A percentile compares a stretch with the other conserved stretches of the same genome.
Evolutionary conservation across 2,888 invertebrate genomes (phyloP).

Genomic region (Parnassius glacialis): DNA sequence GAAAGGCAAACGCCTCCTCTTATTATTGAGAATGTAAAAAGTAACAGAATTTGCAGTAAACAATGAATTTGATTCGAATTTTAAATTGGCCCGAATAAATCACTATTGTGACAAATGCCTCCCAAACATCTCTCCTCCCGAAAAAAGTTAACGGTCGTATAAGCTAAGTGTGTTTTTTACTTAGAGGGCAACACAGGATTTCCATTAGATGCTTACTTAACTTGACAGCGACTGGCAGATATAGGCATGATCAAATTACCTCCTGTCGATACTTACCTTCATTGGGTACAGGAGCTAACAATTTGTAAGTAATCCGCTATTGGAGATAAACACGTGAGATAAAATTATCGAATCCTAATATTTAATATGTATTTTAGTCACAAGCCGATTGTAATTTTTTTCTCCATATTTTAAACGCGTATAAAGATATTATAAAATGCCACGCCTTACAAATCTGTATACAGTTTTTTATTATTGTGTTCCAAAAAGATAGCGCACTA

Average conservation of each 20-base stretch:
- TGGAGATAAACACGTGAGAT: background rate
- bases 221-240: conserved; percentile 59
- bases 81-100: conserved; percentile 14
- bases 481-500: too few relatives aligned
- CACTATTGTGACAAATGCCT: conserved; percentile 13
- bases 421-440: too few relatives aligned
- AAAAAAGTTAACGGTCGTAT: conserved; percentile 19
- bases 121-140: background rate
- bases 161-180: conserved; percentile 42
- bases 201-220: conserved; percentile 70
- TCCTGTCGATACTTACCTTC: conserved; percentile 44
- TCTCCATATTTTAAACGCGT: too few relatives aligned
- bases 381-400: too few relatives aligned
- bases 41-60: too few relatives aligned
- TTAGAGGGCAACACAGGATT: conserved; percentile 62
- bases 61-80: conserved; percentile 4
- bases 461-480: too few relatives aligned
- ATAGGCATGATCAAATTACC: conserved; percentile 68
- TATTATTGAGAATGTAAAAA: too few relatives aligned
- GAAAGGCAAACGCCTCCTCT: too few relatives aligned
- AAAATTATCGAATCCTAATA: background rate
- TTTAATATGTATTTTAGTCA: too few relatives aligned
- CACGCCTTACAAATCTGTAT: too few relatives aligned
- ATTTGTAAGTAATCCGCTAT: conserved; percentile 16
- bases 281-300: conserved; percentile 31